A percentile compares a stretch with the other conserved stretches of the same genome.
Evolutionary conservation across 2,888 invertebrate species (phyloP).

Genomic region (Perizoma affinitatum): DNA sequence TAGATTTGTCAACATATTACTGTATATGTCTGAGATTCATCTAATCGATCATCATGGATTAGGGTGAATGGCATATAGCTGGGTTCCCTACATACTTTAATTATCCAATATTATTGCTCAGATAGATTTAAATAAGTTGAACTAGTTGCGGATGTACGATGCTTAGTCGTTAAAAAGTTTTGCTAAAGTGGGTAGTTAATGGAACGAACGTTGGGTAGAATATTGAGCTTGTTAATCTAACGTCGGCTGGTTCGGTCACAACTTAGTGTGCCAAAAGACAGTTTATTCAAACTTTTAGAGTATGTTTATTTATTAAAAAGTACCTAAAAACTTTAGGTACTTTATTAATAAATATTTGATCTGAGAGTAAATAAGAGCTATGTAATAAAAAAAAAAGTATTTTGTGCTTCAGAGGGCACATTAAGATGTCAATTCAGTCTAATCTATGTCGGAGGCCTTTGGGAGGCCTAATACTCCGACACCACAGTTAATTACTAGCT

Average conservation of each 20-base stretch:
- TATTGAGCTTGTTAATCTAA: slow-evolving; percentile 57
- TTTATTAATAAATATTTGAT: too few species aligned
- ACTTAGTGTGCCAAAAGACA: slow-evolving; percentile 3
- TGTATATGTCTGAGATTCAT: slow-evolving; percentile 17
- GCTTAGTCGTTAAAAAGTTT: slow-evolving; percentile 44
- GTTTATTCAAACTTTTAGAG: background rate
- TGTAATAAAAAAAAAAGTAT: too few species aligned
- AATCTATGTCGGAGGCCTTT: too few species aligned
- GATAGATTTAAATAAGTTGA: slow-evolving; percentile 20
- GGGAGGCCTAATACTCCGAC: too few species aligned
- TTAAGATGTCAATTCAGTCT: too few species aligned
- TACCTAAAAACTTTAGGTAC: too few species aligned
- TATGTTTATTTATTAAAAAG: too few species aligned
- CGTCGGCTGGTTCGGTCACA: slow-evolving; percentile 37
- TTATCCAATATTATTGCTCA: slow-evolving; percentile 19
- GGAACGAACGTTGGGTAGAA: slow-evolving; percentile 42
- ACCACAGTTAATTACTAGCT: too few species aligned
- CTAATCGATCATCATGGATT: slow-evolving; percentile 21
- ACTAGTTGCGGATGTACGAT: slow-evolving; percentile 21
- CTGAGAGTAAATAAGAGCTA: too few species aligned
- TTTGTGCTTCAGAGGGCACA: too few species aligned
- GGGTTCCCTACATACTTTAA: slow-evolving; percentile 14
- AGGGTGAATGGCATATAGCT: slow-evolving; percentile 1
- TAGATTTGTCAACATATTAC: slow-evolving; percentile 58
- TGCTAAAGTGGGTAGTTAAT: slow-evolving; percentile 39